Evolutionary conservation across 2,888 invertebrate genomes (phyloP).

Genomic region (Nezara viridula): DNA sequence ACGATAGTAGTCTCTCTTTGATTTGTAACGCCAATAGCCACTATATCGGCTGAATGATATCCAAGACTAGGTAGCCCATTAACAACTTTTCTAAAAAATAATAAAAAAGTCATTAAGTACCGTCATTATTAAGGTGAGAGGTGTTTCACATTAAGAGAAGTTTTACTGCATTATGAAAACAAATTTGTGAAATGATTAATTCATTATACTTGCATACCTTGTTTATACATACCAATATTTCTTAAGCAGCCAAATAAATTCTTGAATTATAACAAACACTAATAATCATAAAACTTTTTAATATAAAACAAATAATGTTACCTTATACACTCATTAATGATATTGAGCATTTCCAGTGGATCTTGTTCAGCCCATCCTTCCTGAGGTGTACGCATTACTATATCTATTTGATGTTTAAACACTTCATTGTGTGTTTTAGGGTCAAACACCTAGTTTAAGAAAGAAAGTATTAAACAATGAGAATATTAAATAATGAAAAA

Average conservation of each 20-base stretch:
- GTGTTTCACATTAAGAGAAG: too few relatives aligned
- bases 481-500: background rate
- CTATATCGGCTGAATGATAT: constrained; percentile 73
- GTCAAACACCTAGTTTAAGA: constrained; percentile 59
- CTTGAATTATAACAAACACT: background rate
- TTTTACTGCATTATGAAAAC: too few relatives aligned
- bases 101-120: background rate
- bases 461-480: background rate
- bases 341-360: constrained; percentile 84
- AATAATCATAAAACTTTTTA: background rate
- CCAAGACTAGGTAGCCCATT: constrained; percentile 60
- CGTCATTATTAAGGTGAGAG: background rate
- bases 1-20: constrained; percentile 97
- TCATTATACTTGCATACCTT: background rate
- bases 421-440: constrained; percentile 65
- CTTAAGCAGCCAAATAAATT: background rate
- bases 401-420: constrained; percentile 81
- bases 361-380: constrained; percentile 99
- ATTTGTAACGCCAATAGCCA: constrained; percentile 93
- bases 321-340: constrained; percentile 84
- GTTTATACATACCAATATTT: too few relatives aligned
- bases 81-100: constrained; percentile 62
- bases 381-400: constrained; percentile 85
- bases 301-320: constrained; percentile 16
- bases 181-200: too few relatives aligned